Conservation (phyloP, 1,140 invertebrate genomes). For the Lanistes nyassanus region DNA sequence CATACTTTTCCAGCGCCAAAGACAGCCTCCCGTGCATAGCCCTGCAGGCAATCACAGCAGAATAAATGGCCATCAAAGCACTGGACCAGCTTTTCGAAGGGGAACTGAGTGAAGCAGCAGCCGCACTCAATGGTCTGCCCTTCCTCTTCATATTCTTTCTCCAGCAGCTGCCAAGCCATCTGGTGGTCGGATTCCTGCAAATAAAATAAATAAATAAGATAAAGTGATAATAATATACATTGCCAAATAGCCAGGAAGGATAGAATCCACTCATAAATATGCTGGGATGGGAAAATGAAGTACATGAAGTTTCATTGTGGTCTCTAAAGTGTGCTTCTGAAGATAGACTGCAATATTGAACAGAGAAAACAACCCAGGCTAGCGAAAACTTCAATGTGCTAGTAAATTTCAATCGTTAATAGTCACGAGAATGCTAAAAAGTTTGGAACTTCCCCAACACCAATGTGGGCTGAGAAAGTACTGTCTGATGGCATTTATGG, state of each 20-base stretch:
- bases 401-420: too few species aligned
- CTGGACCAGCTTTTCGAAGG: conserved; percentile 59
- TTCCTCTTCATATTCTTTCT: conserved; percentile 44
- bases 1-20: conserved; percentile 60
- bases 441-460: too few species aligned
- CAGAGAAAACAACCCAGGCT: too few species aligned
- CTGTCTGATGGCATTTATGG: too few species aligned
- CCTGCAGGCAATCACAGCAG: conserved; percentile 53
- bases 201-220: conserved; percentile 14
- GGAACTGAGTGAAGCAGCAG: conserved; percentile 55
- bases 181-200: conserved; percentile 37
- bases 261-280: too few species aligned
- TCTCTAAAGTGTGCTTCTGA: too few species aligned
- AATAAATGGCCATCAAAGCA: conserved; percentile 62
- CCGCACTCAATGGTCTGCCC: conserved; percentile 59
- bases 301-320: too few species aligned
- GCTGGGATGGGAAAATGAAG: too few species aligned
- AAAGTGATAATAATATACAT: not conserved
- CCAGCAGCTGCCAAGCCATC: conserved; percentile 39
- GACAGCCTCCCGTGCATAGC: conserved; percentile 56
- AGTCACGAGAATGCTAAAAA: too few species aligned
- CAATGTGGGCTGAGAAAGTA: too few species aligned
- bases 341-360: too few species aligned
- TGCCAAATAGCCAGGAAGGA: not conserved
- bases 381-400: too few species aligned